Conservation (phyloP, 2,113 vertebrate genomes). For the Gadus macrocephalus region DNA sequence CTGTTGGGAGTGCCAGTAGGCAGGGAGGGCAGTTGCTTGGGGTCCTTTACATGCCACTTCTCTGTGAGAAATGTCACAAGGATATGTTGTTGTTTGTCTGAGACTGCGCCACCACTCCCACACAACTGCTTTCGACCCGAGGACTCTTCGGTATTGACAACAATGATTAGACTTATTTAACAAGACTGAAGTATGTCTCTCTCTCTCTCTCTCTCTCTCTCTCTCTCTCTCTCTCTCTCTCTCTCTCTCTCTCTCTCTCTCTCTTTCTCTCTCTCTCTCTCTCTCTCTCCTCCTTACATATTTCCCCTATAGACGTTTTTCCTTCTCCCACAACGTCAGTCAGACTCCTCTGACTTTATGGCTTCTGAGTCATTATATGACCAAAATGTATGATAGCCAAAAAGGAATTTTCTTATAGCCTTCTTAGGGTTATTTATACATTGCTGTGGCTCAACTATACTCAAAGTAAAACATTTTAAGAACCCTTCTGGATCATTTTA, state of each 20-base stretch:
- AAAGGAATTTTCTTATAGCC: too few relatives aligned
- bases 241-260: not conserved
- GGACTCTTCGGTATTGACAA: constrained; percentile 50
- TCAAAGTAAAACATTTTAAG: too few relatives aligned
- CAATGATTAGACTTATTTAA: not conserved
- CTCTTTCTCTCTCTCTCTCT: not conserved
- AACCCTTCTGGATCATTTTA: too few relatives aligned
- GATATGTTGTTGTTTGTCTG: constrained; percentile 47
- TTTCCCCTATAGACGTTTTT: constrained; percentile 33
- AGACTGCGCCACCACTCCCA: not conserved
- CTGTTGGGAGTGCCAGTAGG: not conserved
- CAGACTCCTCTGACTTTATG: constrained; percentile 36
- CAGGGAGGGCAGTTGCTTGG: not conserved
- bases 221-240: not conserved
- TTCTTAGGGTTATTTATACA: too few relatives aligned
- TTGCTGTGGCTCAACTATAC: too few relatives aligned
- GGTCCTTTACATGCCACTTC: constrained; percentile 18
- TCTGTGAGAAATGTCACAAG: constrained; percentile 44
- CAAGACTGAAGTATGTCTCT: constrained; percentile 1
- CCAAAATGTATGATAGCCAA: constrained; percentile 22
- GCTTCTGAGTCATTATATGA: constrained; percentile 38
- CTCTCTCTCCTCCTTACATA: not conserved
- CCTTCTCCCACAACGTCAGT: constrained; percentile 32
- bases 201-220: not conserved
- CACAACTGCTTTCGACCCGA: constrained; percentile 35